A percentile compares a stretch with the other conserved stretches of the same genome.
Evolutionary conservation across 2,797 vertebrate genomes (phyloP).

Genomic region (Limosa lapponica): DNA sequence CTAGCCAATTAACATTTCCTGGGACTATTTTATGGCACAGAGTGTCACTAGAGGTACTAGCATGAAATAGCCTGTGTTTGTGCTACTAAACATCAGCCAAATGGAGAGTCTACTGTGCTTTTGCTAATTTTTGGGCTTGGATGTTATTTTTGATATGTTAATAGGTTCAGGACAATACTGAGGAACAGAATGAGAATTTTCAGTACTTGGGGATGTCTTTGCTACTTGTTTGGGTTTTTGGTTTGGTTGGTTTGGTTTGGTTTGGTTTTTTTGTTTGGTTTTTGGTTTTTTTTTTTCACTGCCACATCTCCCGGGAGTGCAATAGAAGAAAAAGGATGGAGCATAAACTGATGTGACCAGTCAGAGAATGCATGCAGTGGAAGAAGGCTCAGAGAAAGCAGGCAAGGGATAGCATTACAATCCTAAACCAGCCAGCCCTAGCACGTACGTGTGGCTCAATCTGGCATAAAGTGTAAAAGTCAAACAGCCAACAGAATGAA

Average conservation of each 20-base stretch:
- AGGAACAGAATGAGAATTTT: neutral
- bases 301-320: neutral
- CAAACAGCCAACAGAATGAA: neutral
- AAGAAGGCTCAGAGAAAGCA: neutral
- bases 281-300: neutral
- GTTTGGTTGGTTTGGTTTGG: too few relatives aligned
- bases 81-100: neutral
- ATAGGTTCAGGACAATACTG: neutral
- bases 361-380: rapidly evolving
- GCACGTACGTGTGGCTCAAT: neutral
- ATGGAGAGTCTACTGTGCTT: rapidly evolving
- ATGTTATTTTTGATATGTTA: neutral
- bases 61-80: neutral
- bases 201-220: neutral
- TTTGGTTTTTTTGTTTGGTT: too few relatives aligned
- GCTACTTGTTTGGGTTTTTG: neutral
- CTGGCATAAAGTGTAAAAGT: neutral
- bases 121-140: neutral
- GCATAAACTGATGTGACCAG: neutral
- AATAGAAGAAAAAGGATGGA: neutral
- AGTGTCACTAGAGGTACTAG: neutral
- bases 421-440: neutral
- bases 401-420: neutral
- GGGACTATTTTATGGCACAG: neutral
- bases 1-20: neutral